Evolutionary conservation across 1,140 invertebrate genomes (phyloP), one percentile per base, ranked within the genome.

Genomic region (Drosophila bocki): DNA sequence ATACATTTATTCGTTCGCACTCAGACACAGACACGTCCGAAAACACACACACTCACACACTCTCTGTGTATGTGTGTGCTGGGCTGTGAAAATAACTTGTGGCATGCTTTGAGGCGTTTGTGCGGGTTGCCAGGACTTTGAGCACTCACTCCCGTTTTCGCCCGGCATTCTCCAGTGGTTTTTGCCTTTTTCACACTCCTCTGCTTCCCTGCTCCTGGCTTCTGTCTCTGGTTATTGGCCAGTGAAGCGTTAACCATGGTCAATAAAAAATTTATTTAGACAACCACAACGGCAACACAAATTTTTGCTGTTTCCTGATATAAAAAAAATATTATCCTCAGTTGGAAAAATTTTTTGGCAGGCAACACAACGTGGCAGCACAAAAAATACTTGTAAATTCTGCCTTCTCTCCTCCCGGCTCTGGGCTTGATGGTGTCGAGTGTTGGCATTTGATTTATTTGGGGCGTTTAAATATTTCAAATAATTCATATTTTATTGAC

Each of bases 211-310:
- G 33, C 39, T 39, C 50, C 57, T 3, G 9, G 17, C 8, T 32
- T 60, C 63, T 54, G 71, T 76, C 57, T 63, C 63, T 67, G 76
- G 65, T 88, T 88, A 88, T 88, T 88, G 80, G 50, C 69, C 84
- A 83, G 47, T 88, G 84, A 80, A 88, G 84, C 84, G 84, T 88
- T 88, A 88, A 88, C 84, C 84, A 88, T 87, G 77, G 84, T 87
- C 84, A 88, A 88, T 88, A 83, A 88, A 88, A 88, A 88, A 88
- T 88, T 88, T 83, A 88, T 88, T 88, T 88, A 88, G 80, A 88
- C 84, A 83, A 88, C 80, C 79, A 79, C 79, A 82, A 67, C 71
- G 72, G 76, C 70, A 83, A 63, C 60, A 78, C 50, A 80, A 65
- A 85, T 65, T 78, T 85, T 57, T 75, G 70, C 75, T 59, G 54